Conservation (phyloP, 2,888 invertebrate genomes). For the Gerris lacustris region DNA sequence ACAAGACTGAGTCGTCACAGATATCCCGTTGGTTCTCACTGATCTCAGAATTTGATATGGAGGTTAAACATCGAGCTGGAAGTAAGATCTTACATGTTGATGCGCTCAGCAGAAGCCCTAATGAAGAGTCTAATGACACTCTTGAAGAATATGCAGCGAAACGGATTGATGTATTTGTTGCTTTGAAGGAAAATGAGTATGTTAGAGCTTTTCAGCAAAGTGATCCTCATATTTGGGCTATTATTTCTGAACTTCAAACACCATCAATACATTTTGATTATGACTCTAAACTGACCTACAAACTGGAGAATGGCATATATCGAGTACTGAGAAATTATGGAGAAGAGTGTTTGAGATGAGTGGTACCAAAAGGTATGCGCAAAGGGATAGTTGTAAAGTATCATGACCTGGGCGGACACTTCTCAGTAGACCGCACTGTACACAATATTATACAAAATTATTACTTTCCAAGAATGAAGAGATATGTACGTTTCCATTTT, state of each 20-base stretch:
- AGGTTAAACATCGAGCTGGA: slow-evolving; percentile 6
- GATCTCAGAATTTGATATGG: slow-evolving; percentile 7
- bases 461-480: background rate
- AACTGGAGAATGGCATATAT: background rate
- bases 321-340: background rate
- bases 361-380: background rate
- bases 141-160: background rate
- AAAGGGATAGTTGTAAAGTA: background rate
- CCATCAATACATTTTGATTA: background rate
- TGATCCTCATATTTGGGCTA: background rate
- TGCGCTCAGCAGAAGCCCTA: slow-evolving; percentile 7
- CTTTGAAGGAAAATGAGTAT: background rate
- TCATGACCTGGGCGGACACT: background rate
- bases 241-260: background rate
- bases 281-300: background rate
- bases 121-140: background rate
- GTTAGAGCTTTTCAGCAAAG: background rate
- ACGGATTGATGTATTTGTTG: background rate
- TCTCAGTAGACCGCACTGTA: background rate
- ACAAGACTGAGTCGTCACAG: slow-evolving; percentile 21
- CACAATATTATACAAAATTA: background rate
- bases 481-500: background rate
- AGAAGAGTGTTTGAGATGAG: background rate
- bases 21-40: background rate
- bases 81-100: slow-evolving; percentile 8